Conservation (phyloP, 2,113 vertebrate species). For the Eurypyga helias region DNA sequence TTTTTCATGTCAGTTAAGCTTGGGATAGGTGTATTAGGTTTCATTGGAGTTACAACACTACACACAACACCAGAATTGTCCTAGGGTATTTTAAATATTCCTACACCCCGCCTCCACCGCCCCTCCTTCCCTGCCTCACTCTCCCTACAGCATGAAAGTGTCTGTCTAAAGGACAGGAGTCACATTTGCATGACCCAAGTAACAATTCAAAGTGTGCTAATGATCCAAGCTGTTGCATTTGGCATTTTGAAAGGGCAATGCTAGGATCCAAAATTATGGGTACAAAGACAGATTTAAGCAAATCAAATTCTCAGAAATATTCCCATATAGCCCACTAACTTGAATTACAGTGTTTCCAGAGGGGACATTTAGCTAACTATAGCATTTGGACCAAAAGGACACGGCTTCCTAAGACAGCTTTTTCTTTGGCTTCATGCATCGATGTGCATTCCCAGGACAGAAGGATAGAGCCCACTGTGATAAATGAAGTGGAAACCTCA, state of each 20-base stretch:
- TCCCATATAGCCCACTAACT: slow-evolving; percentile 1
- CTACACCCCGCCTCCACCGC: too few species aligned
- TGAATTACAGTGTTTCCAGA: slow-evolving; percentile 46
- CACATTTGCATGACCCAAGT: slow-evolving; percentile 6
- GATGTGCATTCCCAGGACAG: not conserved
- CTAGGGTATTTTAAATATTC: not conserved
- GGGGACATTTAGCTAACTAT: slow-evolving; percentile 39
- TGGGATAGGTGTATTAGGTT: not conserved
- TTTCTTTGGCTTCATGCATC: not conserved
- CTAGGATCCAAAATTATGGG: slow-evolving; percentile 37
- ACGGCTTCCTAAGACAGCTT: not conserved
- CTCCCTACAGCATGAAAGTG: not conserved
- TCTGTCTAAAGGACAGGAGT: slow-evolving; percentile 40
- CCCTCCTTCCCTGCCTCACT: not conserved
- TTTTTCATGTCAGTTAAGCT: not conserved
- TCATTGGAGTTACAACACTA: not conserved
- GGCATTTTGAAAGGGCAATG: slow-evolving; percentile 64
- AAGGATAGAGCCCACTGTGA: not conserved
- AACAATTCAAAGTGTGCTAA: slow-evolving; percentile 50
- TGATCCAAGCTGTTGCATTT: slow-evolving; percentile 43
- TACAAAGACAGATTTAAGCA: slow-evolving; percentile 41
- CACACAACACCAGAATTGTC: not conserved
- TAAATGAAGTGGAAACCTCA: not conserved
- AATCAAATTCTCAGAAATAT: slow-evolving; percentile 8
- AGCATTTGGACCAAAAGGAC: not conserved